Conservation (phyloP, 2,888 invertebrate genomes). For the Halictus quadricinctus region DNA sequence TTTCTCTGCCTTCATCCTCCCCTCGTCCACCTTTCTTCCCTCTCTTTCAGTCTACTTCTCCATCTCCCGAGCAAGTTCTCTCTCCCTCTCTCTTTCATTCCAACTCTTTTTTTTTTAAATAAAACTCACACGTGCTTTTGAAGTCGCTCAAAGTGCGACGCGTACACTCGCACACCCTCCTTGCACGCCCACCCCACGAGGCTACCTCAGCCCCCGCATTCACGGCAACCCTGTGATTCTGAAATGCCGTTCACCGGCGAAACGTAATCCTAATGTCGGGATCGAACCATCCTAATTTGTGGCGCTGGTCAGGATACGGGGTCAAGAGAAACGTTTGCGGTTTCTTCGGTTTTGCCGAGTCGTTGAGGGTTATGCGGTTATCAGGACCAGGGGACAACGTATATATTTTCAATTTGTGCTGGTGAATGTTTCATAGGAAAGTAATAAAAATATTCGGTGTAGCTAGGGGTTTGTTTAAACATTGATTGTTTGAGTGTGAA, state of each 20-base stretch:
- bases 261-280: neutral
- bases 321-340: neutral
- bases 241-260: neutral
- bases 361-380: neutral
- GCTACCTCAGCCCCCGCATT: neutral
- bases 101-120: slow-evolving; percentile 13
- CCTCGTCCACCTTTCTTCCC: neutral
- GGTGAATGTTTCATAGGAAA: neutral
- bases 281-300: slow-evolving; percentile 12
- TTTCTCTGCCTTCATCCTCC: neutral
- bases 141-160: slow-evolving; percentile 50
- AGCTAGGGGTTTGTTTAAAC: no score
- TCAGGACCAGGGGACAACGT: neutral
- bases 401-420: neutral
- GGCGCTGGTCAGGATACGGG: neutral
- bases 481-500: no score
- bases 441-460: no score
- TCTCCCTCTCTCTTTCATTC: neutral
- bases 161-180: neutral
- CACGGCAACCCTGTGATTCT: neutral
- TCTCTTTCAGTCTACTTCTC: no score
- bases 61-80: neutral
- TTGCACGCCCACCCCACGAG: neutral
- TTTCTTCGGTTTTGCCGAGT: neutral
- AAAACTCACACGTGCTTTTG: slow-evolving; percentile 51